phyloP scores from a whole-genome alignment of 1,140 invertebrate species.

The Drosophila kanapiae region DNA sequence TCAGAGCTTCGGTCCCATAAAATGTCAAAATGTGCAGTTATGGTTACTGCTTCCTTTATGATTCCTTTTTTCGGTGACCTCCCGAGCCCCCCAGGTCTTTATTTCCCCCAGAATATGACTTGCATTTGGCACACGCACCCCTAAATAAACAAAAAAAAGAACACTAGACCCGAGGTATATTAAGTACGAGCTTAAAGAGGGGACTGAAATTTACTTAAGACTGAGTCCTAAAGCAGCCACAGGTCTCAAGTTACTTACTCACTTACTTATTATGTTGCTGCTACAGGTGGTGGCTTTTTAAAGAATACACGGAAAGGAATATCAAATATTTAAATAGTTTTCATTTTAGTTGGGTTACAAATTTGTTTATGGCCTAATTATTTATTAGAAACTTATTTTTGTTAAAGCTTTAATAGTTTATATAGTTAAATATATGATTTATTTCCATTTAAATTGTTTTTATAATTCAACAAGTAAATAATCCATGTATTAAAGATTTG shows the following conservation, averaged over 20 bases:
- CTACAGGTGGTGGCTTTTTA: slow-evolving; percentile 12
- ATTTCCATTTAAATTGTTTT: background rate
- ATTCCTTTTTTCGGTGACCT: slow-evolving; percentile 10
- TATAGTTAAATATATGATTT: rapidly evolving
- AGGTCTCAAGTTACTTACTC: slow-evolving; percentile 9
- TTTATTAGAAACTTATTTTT: background rate
- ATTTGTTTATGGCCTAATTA: no score
- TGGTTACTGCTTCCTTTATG: slow-evolving; percentile 46
- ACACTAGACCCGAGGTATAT: background rate
- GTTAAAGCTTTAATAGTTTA: no score
- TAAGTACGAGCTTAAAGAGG: slow-evolving; percentile 15
- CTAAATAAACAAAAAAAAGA: slow-evolving; percentile 1
- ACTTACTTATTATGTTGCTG: background rate
- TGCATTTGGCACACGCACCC: slow-evolving; percentile 41
- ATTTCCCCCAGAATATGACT: slow-evolving; percentile 9
- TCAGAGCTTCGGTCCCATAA: slow-evolving; percentile 32
- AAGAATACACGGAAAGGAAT: background rate
- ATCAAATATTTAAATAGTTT: background rate
- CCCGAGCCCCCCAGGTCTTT: background rate
- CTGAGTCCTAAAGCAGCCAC: slow-evolving; percentile 3
- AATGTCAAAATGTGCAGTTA: slow-evolving; percentile 60
- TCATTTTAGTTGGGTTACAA: background rate
- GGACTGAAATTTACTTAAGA: slow-evolving; percentile 6
- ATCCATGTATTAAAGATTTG: background rate
- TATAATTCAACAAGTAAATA: no score